Percentiles rank a stretch among this genome's conserved stretches.
These are phyloP conservation scores for Morus bassanus DNA, from an alignment of 2,797 vertebrate species.

Conservation along the genomic window DNA sequence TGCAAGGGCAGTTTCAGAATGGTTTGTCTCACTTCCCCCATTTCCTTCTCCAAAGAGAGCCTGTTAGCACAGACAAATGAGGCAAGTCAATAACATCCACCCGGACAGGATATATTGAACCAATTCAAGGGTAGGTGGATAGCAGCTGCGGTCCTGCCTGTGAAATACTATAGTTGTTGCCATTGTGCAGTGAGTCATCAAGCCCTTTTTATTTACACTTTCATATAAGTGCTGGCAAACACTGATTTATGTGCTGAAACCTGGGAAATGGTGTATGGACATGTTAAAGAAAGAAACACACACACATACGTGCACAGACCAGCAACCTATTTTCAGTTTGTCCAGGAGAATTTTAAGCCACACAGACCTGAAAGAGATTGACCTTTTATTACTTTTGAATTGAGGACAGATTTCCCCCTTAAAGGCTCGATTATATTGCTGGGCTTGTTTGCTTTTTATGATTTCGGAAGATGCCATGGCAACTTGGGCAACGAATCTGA, in stretches of 20 bases:
- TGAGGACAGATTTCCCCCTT: conserved; percentile 55
- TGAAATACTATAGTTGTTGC: conserved; percentile 71
- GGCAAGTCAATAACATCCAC: conserved; percentile 79
- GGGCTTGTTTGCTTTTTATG: conserved; percentile 51
- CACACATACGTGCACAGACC: neutral
- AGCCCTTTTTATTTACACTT: conserved; percentile 69
- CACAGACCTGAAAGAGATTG: conserved; percentile 53
- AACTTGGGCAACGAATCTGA: conserved; percentile 56
- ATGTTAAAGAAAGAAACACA: neutral
- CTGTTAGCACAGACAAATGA: conserved; percentile 78
- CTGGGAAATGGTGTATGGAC: neutral
- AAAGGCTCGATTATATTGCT: conserved; percentile 51
- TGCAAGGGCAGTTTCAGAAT: neutral
- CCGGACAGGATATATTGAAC: conserved; percentile 84
- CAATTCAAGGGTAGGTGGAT: conserved; percentile 81
- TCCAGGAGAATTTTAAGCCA: conserved; percentile 34
- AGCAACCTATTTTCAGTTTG: neutral
- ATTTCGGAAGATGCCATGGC: conserved; percentile 56
- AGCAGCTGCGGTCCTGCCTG: conserved; percentile 80
- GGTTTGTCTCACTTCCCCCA: neutral
- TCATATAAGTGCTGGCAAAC: conserved; percentile 53
- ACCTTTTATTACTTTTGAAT: conserved; percentile 69
- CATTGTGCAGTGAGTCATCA: conserved; percentile 69
- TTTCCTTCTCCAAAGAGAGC: conserved; percentile 26
- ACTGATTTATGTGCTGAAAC: conserved; percentile 67